Evolutionary conservation across 2,888 invertebrate genomes (phyloP), one percentile per base, ranked within the genome.

Genomic region (Drosophila prostipennis): DNA sequence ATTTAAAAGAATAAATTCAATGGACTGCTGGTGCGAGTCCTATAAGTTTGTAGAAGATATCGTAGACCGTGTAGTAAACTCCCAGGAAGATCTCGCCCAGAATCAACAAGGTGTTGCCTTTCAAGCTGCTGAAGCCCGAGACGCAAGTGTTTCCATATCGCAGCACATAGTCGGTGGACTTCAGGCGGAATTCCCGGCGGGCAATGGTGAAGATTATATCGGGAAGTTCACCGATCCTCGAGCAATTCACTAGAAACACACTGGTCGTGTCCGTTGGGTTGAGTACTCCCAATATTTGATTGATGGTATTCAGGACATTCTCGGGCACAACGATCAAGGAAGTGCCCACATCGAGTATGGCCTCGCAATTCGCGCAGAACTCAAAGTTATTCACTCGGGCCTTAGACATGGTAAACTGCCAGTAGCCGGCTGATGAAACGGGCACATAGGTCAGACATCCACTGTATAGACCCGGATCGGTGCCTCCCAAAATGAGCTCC

Each of bases 71-170:
- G 93, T 98, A 98, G 93, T 94, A 98, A 88, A 95, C 95, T 54
- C 98, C 98, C 91, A 99, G 96, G 93, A 98, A 99, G 75, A 98
- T 96, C 92, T 98, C 98, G 68, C 98, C 98, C 73, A 99, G 94
- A 92, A 99, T 98, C 98, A 98, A 99, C 80, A 98, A 93, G 7
- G 49, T 2, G 59, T 59, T 68, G 36, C 75, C 74, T 97, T 95
- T 93, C 98, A 98, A 88, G 43, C 54, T 98, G 94, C 55, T 97
- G 93, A 99, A 98, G 57, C 98, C 98, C 79, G 96, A 97, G 79
- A 99, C 93, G 89, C 99, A 99, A 56, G 96, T 93, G 84, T 95
- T 93, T 91, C 95, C 93, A 36, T 64, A 46, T 3, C 43, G 36
- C 0, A 87, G 53, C 77, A 98, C 93, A 91, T 99, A 99, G 92